Percentiles rank a stretch among this genome's conserved stretches.
These are phyloP conservation scores for Brachycybe producta DNA, from an alignment of 2,888 invertebrate species.

Conservation along the genomic window DNA sequence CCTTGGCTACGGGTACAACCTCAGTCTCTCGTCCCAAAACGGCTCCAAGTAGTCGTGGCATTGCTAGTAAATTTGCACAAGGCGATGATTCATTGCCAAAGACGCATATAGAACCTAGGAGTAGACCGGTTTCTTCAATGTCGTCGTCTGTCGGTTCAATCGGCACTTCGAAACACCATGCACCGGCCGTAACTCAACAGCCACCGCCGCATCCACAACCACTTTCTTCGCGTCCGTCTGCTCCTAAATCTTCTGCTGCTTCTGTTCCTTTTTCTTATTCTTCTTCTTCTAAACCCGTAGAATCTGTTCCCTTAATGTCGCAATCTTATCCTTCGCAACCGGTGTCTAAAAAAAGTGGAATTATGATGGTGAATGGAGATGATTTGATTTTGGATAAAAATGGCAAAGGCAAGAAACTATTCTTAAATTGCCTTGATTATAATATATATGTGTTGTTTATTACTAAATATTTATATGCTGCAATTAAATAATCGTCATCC, in stretches of 20 bases:
- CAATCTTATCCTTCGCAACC: too few relatives aligned
- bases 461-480: not conserved
- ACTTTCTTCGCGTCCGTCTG: not conserved
- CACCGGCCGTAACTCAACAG: not conserved
- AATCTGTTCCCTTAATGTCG: too few relatives aligned
- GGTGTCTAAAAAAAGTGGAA: too few relatives aligned
- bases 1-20: conserved; percentile 8
- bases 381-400: too few relatives aligned
- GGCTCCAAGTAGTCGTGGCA: not conserved
- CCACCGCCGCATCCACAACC: not conserved
- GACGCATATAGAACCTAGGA: not conserved
- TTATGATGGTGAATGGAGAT: too few relatives aligned
- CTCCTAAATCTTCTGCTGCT: too few relatives aligned
- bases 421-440: not conserved
- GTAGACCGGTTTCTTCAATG: not conserved
- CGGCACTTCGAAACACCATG: not conserved
- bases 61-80: not conserved
- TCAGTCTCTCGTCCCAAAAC: conserved; percentile 1
- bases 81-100: not conserved
- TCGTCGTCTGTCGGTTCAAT: not conserved
- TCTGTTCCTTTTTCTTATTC: too few relatives aligned
- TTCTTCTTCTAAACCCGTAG: too few relatives aligned
- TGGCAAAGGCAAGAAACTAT: too few relatives aligned
- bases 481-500: not conserved
- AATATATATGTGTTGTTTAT: too few relatives aligned